Percentiles rank a stretch among this genome's conserved stretches.
Evolutionary conservation across 2,888 invertebrate species (phyloP).

Genomic region (Drosophila longiperda): DNA sequence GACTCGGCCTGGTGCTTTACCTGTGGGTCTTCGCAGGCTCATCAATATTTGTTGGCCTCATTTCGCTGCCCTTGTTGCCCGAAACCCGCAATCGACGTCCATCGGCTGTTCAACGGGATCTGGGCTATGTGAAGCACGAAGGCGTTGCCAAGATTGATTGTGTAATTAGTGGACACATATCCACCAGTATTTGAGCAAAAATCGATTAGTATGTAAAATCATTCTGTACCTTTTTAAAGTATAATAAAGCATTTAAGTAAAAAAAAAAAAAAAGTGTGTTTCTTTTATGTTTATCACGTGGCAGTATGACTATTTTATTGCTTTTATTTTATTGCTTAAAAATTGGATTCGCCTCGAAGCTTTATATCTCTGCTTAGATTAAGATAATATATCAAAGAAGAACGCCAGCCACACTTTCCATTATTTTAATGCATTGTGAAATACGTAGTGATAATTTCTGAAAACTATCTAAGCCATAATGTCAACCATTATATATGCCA

Average conservation of each 20-base stretch:
- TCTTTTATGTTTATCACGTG: background rate
- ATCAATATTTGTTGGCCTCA: slow-evolving; percentile 69
- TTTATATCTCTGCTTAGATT: background rate
- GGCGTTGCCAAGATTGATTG: slow-evolving; percentile 51
- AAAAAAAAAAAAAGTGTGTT: background rate
- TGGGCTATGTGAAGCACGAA: slow-evolving; percentile 58
- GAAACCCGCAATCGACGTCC: slow-evolving; percentile 76
- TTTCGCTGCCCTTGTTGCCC: slow-evolving; percentile 73
- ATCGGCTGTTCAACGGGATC: slow-evolving; percentile 66
- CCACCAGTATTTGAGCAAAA: slow-evolving; percentile 50
- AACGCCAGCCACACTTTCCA: slow-evolving; percentile 12
- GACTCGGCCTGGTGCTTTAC: slow-evolving; percentile 58
- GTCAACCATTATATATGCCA: slow-evolving; percentile 29
- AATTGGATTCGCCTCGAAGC: background rate
- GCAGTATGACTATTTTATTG: too few relatives aligned
- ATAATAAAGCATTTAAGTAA: slow-evolving; percentile 8
- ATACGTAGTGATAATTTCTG: background rate
- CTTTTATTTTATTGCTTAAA: too few relatives aligned
- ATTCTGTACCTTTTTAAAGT: slow-evolving; percentile 3
- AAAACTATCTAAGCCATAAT: background rate
- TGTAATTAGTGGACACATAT: slow-evolving; percentile 60
- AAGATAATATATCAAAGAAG: background rate
- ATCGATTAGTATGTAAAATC: slow-evolving; percentile 16
- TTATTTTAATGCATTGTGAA: background rate
- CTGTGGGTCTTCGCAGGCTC: slow-evolving; percentile 78